Evolutionary conservation across 2,797 vertebrate species (phyloP).

Genomic region (Gallirallus australis): DNA sequence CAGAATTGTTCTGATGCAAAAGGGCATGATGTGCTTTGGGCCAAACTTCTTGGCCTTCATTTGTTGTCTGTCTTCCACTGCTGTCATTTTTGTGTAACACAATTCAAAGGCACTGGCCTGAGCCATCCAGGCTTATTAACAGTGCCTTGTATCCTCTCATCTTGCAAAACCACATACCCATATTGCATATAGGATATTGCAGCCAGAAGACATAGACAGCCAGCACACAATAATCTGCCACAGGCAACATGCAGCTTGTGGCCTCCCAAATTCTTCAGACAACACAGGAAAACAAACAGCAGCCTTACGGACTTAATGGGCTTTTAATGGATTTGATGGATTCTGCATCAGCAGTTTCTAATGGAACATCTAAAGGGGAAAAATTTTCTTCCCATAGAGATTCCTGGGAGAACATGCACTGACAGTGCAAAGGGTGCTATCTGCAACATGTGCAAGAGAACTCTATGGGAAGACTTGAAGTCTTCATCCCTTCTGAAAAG

Average conservation of each 20-base stretch:
- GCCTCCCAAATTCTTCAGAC: conserved; percentile 28
- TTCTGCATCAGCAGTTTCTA: conserved; percentile 57
- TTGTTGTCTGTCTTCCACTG: background rate
- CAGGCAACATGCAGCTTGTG: background rate
- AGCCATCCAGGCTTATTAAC: background rate
- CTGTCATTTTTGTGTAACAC: background rate
- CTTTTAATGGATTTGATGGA: conserved; percentile 54
- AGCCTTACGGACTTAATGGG: conserved; percentile 26
- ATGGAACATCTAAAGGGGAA: conserved; percentile 4
- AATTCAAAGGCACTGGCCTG: background rate
- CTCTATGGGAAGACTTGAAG: background rate
- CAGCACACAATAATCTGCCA: conserved; percentile 1
- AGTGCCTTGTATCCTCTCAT: background rate
- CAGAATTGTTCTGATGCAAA: background rate
- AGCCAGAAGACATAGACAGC: conserved; percentile 1
- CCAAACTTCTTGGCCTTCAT: background rate
- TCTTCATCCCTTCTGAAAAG: background rate
- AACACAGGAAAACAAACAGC: conserved; percentile 12
- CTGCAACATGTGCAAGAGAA: background rate
- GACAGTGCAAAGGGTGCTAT: background rate
- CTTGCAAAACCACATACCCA: background rate
- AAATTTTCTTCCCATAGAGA: background rate
- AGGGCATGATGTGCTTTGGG: background rate
- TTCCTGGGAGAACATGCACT: background rate
- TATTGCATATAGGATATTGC: background rate